Conservation (phyloP, 2,113 vertebrate species). For the Guaruba guarouba region DNA sequence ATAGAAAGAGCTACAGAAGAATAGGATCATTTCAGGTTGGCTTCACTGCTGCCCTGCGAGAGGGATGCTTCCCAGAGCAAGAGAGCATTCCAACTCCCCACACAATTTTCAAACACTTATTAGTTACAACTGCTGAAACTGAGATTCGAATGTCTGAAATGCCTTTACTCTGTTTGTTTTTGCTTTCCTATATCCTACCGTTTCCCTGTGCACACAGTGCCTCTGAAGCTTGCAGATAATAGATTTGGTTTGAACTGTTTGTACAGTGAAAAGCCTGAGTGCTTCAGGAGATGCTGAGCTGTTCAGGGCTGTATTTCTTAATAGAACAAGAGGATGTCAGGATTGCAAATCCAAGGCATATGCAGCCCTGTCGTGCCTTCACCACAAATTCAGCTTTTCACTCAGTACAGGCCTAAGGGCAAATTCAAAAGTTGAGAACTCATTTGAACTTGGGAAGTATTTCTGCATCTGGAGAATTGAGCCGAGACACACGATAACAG, state of each 20-base stretch:
- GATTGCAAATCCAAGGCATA: neutral
- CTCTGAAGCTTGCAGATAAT: neutral
- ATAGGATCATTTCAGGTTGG: neutral
- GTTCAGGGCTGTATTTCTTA: neutral
- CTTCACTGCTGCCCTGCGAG: neutral
- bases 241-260: neutral
- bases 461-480: neutral
- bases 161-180: neutral
- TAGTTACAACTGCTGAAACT: neutral
- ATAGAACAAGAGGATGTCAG: neutral
- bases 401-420: neutral
- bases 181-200: neutral
- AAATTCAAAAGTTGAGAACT: constrained; percentile 1
- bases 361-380: neutral
- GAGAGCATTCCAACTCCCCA: neutral
- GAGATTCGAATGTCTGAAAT: neutral
- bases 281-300: neutral
- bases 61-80: neutral
- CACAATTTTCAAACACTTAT: neutral
- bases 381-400: neutral
- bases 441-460: neutral
- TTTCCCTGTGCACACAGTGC: neutral
- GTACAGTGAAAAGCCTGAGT: neutral
- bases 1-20: neutral
- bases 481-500: neutral